Evolutionary conservation across 2,888 invertebrate species (phyloP).

Genomic region (Rosalia funebris): DNA sequence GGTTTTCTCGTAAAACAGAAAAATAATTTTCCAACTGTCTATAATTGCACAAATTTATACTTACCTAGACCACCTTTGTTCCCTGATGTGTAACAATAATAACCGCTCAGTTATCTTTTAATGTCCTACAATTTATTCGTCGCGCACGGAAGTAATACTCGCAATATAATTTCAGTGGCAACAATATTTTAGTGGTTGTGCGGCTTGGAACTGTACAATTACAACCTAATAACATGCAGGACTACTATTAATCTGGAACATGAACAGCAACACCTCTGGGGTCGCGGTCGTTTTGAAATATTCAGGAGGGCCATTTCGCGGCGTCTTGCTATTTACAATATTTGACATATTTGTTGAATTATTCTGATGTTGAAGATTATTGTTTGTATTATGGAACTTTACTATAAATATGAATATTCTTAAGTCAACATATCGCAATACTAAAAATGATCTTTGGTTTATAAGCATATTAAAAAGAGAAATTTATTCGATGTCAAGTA

Average conservation of each 20-base stretch:
- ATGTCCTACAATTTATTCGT: not conserved
- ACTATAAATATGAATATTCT: no score
- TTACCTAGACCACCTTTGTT: no score
- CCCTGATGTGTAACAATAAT: no score
- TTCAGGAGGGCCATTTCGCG: not conserved
- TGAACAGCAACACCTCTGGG: not conserved
- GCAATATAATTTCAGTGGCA: slow-evolving; percentile 20
- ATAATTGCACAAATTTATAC: no score
- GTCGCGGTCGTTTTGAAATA: not conserved
- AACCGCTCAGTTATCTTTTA: not conserved
- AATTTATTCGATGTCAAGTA: no score
- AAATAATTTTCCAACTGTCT: no score
- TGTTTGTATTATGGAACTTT: no score
- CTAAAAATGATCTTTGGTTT: no score
- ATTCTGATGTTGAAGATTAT: not conserved
- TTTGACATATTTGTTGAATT: no score
- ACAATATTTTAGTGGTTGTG: slow-evolving; percentile 39
- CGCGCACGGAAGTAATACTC: not conserved
- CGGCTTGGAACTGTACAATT: slow-evolving; percentile 35
- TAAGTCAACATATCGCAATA: no score
- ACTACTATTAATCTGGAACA: slow-evolving; percentile 34
- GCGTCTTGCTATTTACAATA: not conserved
- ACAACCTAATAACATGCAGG: slow-evolving; percentile 29
- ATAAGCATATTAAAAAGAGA: no score
- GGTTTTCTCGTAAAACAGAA: no score